Evolutionary conservation across 1,140 invertebrate species (phyloP).

Genomic region (Apis florea): DNA sequence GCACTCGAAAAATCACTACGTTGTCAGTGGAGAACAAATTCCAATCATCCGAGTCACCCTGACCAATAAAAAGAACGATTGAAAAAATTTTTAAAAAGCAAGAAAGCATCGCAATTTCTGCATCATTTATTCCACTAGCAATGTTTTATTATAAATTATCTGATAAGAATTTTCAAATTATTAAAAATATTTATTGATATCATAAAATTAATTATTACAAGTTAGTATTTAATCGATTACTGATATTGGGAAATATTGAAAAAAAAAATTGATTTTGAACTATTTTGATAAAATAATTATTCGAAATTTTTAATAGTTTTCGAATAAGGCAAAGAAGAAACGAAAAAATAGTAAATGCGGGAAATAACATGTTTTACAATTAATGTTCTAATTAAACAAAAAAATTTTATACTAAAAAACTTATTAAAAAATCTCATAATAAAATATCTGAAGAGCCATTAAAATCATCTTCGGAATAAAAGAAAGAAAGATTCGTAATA

Average conservation of each 20-base stretch:
- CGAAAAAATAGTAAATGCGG: background rate
- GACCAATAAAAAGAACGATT: slow-evolving; percentile 24
- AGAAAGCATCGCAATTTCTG: slow-evolving; percentile 26
- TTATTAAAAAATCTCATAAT: background rate
- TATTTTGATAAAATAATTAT: background rate
- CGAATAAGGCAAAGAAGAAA: background rate
- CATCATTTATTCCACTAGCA: background rate
- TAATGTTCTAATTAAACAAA: background rate
- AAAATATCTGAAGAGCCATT: background rate
- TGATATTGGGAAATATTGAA: background rate
- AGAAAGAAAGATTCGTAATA: background rate
- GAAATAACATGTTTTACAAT: background rate
- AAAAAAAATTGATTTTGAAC: too few relatives aligned
- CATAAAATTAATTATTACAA: too few relatives aligned
- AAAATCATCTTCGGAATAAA: background rate
- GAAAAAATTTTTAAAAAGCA: slow-evolving; percentile 20
- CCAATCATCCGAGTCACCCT: slow-evolving; percentile 45
- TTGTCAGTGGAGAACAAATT: slow-evolving; percentile 40
- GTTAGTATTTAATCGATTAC: too few relatives aligned
- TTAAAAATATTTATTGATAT: background rate
- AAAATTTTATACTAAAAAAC: background rate
- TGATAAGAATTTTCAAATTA: background rate
- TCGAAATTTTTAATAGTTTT: background rate
- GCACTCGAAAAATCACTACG: slow-evolving; percentile 20
- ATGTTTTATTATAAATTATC: background rate